Evolutionary conservation across 2,797 vertebrate species (phyloP).

Genomic region (Sebastes ruberrimus): DNA sequence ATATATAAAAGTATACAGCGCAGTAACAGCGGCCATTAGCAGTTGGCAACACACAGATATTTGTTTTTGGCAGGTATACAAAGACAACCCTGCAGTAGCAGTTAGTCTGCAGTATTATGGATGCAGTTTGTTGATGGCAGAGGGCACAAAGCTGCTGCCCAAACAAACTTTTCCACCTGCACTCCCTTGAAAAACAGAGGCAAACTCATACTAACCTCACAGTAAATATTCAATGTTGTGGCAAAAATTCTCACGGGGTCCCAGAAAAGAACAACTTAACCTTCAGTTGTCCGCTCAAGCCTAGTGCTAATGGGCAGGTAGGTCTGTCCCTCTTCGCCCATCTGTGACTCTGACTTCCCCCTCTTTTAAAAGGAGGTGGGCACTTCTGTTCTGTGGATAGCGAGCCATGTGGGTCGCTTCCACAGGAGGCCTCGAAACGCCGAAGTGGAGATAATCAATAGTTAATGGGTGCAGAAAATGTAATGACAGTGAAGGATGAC

Average conservation of each 20-base stretch:
- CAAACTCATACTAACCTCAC: conserved; percentile 41
- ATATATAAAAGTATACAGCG: neutral
- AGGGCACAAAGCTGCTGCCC: conserved; percentile 23
- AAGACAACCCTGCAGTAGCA: neutral
- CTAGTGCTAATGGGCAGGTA: conserved; percentile 54
- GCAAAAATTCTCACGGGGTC: conserved; percentile 57
- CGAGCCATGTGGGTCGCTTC: conserved; percentile 53
- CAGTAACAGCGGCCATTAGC: conserved; percentile 12
- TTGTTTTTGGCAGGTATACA: conserved; percentile 23
- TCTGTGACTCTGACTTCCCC: conserved; percentile 8
- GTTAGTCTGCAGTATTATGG: neutral
- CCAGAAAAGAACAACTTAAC: conserved; percentile 63
- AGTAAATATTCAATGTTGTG: conserved; percentile 66
- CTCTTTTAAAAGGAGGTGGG: conserved; percentile 29
- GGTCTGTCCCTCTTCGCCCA: conserved; percentile 35
- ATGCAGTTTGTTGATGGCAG: conserved; percentile 29
- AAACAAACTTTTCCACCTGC: conserved; percentile 47
- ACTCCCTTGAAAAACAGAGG: conserved; percentile 18
- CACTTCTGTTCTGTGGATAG: conserved; percentile 20
- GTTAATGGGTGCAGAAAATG: conserved; percentile 76
- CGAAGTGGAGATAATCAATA: conserved; percentile 80
- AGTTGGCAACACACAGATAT: neutral
- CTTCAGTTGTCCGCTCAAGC: conserved; percentile 50
- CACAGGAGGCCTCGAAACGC: conserved; percentile 58
- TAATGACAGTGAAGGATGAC: conserved; percentile 75